Percentiles rank a stretch among this genome's conserved stretches.
Evolutionary conservation across 2,797 vertebrate genomes (phyloP).

Genomic region (Rhinatrema bivittatum): DNA sequence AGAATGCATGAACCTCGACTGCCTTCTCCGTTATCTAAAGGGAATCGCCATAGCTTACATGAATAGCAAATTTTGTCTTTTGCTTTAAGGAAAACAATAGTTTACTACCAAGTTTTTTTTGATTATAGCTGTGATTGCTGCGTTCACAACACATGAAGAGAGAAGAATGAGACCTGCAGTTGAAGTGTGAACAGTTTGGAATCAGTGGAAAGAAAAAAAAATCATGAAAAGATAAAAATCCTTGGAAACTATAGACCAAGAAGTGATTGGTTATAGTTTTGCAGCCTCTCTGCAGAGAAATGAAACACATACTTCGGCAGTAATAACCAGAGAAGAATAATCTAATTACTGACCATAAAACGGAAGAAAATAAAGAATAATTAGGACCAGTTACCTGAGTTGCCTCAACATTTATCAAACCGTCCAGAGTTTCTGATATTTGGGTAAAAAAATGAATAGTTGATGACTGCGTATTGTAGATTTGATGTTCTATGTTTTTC

Average conservation of each 20-base stretch:
- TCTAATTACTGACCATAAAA: constrained; percentile 17
- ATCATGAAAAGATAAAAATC: constrained; percentile 18
- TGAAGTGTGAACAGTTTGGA: constrained; percentile 26
- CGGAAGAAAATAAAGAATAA: constrained; percentile 6
- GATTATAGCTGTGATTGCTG: constrained; percentile 38
- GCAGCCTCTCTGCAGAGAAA: constrained; percentile 27
- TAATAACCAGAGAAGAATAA: constrained; percentile 8
- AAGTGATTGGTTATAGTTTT: constrained; percentile 6
- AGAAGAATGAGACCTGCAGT: constrained; percentile 20
- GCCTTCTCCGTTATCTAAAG: constrained; percentile 46
- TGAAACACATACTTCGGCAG: constrained; percentile 11
- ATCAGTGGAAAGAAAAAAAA: constrained; percentile 12
- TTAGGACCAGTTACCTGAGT: constrained; percentile 30
- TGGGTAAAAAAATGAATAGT: no score
- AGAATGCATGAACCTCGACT: constrained; percentile 47
- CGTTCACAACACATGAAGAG: constrained; percentile 19
- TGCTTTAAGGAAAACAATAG: constrained; percentile 43
- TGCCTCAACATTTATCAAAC: constrained; percentile 33
- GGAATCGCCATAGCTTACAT: constrained; percentile 47
- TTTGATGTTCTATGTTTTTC: no score
- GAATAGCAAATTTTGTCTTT: constrained; percentile 38
- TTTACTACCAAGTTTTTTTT: constrained; percentile 36
- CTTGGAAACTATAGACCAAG: constrained; percentile 10
- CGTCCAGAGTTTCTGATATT: constrained; percentile 1
- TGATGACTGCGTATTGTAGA: no score